Conservation (phyloP, 92 coral and sea anemone genomes). For the Parazoanthus darwini region DNA sequence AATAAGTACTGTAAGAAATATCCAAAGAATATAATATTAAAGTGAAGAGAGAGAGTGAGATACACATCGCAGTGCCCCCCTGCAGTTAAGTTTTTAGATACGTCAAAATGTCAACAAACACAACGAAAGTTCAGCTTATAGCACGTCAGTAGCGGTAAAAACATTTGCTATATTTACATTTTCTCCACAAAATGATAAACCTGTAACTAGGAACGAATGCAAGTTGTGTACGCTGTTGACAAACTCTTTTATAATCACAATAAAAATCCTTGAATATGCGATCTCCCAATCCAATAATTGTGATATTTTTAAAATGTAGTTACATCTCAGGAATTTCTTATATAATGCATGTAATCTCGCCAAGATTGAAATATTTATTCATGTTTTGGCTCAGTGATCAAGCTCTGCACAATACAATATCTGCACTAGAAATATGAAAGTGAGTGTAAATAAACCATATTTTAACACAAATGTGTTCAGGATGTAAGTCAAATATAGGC, state of each 20-base stretch:
- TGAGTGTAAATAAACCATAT: no score
- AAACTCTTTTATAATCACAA: neutral
- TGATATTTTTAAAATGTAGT: neutral
- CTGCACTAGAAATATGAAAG: neutral
- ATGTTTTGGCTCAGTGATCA: neutral
- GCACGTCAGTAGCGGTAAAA: neutral
- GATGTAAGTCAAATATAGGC: no score
- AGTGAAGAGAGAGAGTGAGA: no score
- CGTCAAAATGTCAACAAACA: constrained; percentile 13
- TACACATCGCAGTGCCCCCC: no score
- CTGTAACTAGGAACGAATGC: neutral
- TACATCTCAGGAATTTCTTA: neutral
- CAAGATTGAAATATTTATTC: neutral
- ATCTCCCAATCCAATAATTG: neutral
- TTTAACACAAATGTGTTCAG: no score
- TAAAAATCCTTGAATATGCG: neutral
- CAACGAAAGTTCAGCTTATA: neutral
- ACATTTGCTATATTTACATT: neutral
- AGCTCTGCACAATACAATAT: neutral
- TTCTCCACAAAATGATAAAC: neutral
- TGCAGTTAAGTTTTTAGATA: neutral
- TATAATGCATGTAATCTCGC: neutral
- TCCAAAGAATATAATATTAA: no score
- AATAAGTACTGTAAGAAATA: no score
- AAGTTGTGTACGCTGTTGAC: neutral